Evolutionary conservation across 2,113 vertebrate species (phyloP).

Genomic region (Periophthalmus modestus): DNA sequence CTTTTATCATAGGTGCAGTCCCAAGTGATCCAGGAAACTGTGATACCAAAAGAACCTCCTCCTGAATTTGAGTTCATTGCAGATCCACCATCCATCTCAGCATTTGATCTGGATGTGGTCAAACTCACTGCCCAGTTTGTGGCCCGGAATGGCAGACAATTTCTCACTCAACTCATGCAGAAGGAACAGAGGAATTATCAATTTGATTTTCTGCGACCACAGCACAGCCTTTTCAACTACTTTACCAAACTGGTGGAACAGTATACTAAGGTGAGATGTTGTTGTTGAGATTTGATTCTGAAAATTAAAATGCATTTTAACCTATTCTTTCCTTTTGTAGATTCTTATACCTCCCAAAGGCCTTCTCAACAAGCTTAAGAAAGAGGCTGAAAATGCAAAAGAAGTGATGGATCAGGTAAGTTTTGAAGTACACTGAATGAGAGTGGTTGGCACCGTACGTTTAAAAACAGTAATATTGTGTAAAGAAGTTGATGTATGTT

Average conservation of each 20-base stretch:
- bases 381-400: constrained; percentile 91
- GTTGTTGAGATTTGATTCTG: not conserved
- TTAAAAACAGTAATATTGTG: not conserved
- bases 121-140: constrained; percentile 98
- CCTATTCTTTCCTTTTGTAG: constrained; percentile 63
- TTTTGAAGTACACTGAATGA: not conserved
- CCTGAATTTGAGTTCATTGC: constrained; percentile 97
- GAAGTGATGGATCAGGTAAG: constrained; percentile 97
- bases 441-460: too few relatives aligned
- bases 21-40: constrained; percentile 93
- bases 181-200: constrained; percentile 99
- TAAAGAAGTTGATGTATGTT: not conserved
- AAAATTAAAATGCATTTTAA: constrained; percentile 6
- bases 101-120: constrained; percentile 96
- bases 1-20: constrained; percentile 84
- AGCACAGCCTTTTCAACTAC: constrained; percentile 99
- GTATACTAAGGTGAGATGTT: constrained; percentile 90
- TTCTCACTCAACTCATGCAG: constrained; percentile 98
- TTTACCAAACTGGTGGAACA: constrained; percentile 99
- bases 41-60: constrained; percentile 94
- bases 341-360: constrained; percentile 97
- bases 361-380: constrained; percentile 90
- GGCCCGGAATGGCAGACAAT: constrained; percentile 94
- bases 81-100: constrained; percentile 95
- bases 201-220: constrained; percentile 96